phyloP scores from a whole-genome alignment of 2,888 invertebrate species.

The Tetrapedia diversipes region DNA sequence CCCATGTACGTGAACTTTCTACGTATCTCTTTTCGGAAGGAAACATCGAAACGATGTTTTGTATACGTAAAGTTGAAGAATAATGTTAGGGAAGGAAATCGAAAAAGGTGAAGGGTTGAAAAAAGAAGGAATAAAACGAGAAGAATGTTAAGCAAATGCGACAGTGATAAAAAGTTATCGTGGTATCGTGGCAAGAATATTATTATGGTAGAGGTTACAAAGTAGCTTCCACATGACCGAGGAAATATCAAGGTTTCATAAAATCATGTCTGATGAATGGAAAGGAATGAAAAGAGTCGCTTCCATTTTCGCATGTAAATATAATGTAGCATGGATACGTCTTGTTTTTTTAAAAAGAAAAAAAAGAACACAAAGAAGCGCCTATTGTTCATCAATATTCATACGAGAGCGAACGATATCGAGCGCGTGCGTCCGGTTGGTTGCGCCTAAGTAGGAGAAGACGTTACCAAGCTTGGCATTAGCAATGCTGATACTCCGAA shows the following conservation, averaged over 20 bases:
- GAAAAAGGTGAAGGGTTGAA: neutral
- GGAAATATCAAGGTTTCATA: neutral
- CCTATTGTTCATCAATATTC: conserved; percentile 17
- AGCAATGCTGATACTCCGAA: conserved; percentile 77
- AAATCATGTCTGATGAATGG: neutral
- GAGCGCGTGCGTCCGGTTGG: conserved; percentile 46
- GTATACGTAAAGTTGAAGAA: neutral
- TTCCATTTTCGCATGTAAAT: neutral
- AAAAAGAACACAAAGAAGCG: too few relatives aligned
- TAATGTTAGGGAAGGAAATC: neutral
- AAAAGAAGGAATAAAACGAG: neutral
- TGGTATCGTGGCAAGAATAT: neutral
- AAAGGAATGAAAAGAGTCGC: neutral
- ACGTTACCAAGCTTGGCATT: conserved; percentile 69
- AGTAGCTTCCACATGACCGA: too few relatives aligned
- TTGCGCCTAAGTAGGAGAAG: conserved; percentile 47
- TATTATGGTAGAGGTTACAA: neutral
- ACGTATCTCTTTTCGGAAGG: conserved; percentile 3
- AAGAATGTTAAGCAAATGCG: neutral
- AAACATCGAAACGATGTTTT: neutral
- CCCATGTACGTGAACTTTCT: conserved; percentile 15
- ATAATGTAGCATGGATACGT: too few relatives aligned
- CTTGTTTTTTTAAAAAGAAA: too few relatives aligned
- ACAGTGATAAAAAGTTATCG: neutral
- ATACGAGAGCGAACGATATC: conserved; percentile 25